Conservation (phyloP, 2,888 invertebrate genomes). For the Copidosoma aretas region DNA sequence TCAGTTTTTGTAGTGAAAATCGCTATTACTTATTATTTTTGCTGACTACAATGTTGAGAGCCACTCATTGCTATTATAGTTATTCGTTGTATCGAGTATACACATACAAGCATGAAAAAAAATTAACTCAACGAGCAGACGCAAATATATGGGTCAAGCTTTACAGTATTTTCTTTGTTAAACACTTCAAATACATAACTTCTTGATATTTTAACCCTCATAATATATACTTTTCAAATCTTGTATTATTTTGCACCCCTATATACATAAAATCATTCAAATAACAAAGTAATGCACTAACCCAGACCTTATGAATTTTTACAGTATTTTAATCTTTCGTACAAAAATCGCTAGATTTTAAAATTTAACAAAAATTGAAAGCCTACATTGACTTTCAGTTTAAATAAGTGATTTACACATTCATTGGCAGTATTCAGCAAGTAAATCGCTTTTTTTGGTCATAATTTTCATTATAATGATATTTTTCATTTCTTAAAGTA, state of each 20-base stretch:
- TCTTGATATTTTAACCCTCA: too few species aligned
- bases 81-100: constrained; percentile 31
- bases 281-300: too few species aligned
- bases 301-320: background rate
- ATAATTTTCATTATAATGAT: too few species aligned
- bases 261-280: constrained; percentile 19
- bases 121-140: background rate
- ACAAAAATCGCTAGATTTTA: background rate
- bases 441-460: too few species aligned
- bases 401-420: constrained; percentile 8
- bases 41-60: constrained; percentile 5
- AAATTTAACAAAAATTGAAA: background rate
- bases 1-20: too few species aligned
- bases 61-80: constrained; percentile 14
- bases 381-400: constrained; percentile 33
- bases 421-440: too few species aligned
- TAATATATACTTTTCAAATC: too few species aligned
- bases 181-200: too few species aligned
- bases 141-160: background rate
- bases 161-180: too few species aligned
- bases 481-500: too few species aligned
- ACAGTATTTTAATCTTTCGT: background rate
- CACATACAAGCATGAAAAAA: constrained; percentile 12
- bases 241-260: background rate
- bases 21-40: background rate